Percentiles rank a stretch among this genome's conserved stretches.
These are phyloP conservation scores for Meloidogyne chitwoodi DNA, from an alignment of 1,140 invertebrate genomes.

Conservation along the genomic window DNA sequence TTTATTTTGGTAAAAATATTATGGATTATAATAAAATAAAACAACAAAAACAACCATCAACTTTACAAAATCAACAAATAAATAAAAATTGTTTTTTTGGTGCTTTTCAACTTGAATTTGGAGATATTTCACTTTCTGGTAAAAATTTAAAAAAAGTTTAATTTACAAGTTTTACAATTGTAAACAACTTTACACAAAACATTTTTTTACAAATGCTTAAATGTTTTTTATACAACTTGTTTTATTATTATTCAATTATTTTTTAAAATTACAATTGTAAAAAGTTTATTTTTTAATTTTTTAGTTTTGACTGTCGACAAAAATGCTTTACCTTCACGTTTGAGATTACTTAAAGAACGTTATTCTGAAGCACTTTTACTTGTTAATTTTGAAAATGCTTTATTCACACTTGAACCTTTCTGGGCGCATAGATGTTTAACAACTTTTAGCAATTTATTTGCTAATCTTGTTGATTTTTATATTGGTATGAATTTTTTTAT, in stretches of 20 bases:
- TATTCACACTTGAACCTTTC: slow-evolving; percentile 71
- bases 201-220: neutral
- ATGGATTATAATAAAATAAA: slow-evolving; percentile 21
- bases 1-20: slow-evolving; percentile 67
- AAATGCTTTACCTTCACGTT: slow-evolving; percentile 72
- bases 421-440: slow-evolving; percentile 59
- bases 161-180: neutral
- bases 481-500: slow-evolving; percentile 24
- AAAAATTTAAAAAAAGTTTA: neutral
- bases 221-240: no score
- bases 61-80: slow-evolving; percentile 11
- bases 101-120: slow-evolving; percentile 67
- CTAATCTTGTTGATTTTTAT: slow-evolving; percentile 56
- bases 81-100: slow-evolving; percentile 77
- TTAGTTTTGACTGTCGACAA: slow-evolving; percentile 64
- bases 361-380: slow-evolving; percentile 78
- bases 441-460: slow-evolving; percentile 54
- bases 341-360: slow-evolving; percentile 77
- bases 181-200: no score
- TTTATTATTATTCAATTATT: no score
- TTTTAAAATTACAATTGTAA: neutral
- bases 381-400: slow-evolving; percentile 85
- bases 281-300: slow-evolving; percentile 19
- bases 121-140: slow-evolving; percentile 38
- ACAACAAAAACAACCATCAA: neutral